Conservation (phyloP, 64 coral and sea anemone genomes). For the Anthopleura sola region DNA sequence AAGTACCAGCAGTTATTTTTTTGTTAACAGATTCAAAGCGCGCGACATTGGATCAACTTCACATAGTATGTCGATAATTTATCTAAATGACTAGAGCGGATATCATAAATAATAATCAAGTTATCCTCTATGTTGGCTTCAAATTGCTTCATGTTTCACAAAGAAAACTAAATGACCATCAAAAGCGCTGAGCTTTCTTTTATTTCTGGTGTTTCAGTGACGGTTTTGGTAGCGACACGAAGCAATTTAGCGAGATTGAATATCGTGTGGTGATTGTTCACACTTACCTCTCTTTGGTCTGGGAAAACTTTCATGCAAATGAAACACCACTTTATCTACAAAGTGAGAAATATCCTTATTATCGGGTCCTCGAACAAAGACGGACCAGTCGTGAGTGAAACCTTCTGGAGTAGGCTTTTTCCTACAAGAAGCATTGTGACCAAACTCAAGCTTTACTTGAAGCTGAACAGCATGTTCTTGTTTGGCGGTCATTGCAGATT, state of each 20-base stretch:
- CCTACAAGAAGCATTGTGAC: constrained; percentile 91
- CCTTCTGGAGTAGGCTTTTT: constrained; percentile 75
- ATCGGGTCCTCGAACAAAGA: constrained; percentile 92
- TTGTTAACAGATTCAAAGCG: not conserved
- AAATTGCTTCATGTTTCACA: not conserved
- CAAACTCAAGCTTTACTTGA: constrained; percentile 95
- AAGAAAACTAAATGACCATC: not conserved
- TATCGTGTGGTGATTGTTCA: not conserved
- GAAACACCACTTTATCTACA: constrained; percentile 97
- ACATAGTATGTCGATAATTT: not conserved
- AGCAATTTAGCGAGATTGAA: not conserved
- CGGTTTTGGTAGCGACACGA: not conserved
- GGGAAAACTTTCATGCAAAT: constrained; percentile 91
- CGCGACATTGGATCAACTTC: not conserved
- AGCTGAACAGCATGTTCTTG: constrained; percentile 41
- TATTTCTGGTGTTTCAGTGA: not conserved
- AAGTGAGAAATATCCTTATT: constrained; percentile 95
- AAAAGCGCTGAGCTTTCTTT: not conserved
- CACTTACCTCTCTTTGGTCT: constrained; percentile 88
- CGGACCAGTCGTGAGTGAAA: constrained; percentile 90
- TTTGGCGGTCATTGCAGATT: constrained; percentile 12
- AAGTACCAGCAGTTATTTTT: not conserved
- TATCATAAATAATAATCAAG: not conserved
- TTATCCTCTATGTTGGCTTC: constrained; percentile 8
- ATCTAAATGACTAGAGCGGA: constrained; percentile 17